Conservation (phyloP, 2,888 invertebrate species). For the Frankliniella intonsa region DNA sequence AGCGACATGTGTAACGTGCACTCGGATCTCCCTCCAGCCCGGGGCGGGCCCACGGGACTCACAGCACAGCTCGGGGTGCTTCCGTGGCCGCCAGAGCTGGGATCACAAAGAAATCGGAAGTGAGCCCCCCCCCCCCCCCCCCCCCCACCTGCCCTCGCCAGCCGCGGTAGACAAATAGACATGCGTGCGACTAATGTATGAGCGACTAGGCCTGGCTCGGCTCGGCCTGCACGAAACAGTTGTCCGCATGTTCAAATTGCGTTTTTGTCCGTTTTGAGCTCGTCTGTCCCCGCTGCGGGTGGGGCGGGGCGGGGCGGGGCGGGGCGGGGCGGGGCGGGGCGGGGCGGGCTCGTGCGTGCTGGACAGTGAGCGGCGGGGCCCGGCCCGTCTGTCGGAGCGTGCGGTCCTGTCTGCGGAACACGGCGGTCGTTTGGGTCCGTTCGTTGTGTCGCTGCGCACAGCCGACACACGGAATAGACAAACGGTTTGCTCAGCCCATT, state of each 20-base stretch:
- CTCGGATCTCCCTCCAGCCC: too few relatives aligned
- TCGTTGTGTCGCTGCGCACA: not conserved
- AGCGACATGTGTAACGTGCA: too few relatives aligned
- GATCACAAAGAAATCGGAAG: conserved; percentile 25
- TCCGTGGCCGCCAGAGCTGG: not conserved
- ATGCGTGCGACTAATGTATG: conserved; percentile 22
- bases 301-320: not conserved
- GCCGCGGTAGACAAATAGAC: not conserved
- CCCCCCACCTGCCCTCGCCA: not conserved
- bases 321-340: not conserved
- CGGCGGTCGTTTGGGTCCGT: not conserved
- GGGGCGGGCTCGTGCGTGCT: not conserved
- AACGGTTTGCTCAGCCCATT: conserved; percentile 10
- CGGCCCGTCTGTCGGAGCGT: not conserved
- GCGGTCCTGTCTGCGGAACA: not conserved
- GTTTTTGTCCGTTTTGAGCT: conserved; percentile 6
- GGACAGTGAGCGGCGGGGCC: not conserved
- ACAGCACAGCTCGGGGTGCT: too few relatives aligned
- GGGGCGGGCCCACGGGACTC: too few relatives aligned
- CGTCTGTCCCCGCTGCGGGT: not conserved
- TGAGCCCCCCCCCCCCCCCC: not conserved
- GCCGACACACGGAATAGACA: conserved; percentile 22
- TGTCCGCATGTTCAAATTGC: conserved; percentile 2
- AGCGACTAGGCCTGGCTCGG: not conserved
- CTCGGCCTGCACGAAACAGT: not conserved